phyloP scores from a whole-genome alignment of 2,888 invertebrate species.

The Hanleya hanleyi region DNA sequence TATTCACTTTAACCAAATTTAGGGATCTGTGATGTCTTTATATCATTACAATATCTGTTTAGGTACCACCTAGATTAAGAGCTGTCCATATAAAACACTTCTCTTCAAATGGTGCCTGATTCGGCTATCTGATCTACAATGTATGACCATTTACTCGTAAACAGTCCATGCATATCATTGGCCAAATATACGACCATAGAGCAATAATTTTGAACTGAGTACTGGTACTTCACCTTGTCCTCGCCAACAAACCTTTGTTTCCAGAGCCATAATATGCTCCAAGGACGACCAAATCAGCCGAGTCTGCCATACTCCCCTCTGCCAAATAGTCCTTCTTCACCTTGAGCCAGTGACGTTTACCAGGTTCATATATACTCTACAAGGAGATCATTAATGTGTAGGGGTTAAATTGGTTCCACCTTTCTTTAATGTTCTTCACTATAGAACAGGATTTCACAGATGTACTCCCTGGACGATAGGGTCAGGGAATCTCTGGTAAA shows the following conservation, averaged over 20 bases:
- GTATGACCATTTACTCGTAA: not conserved
- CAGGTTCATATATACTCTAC: constrained; percentile 90
- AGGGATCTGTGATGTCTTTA: too few relatives aligned
- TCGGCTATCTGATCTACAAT: too few relatives aligned
- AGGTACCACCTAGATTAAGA: too few relatives aligned
- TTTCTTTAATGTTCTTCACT: not conserved
- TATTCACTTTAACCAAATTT: too few relatives aligned
- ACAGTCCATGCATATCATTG: not conserved
- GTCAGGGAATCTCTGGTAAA: not conserved
- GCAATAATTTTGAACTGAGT: too few relatives aligned
- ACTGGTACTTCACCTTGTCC: too few relatives aligned
- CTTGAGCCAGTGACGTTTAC: constrained; percentile 96
- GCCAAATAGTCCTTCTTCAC: constrained; percentile 96
- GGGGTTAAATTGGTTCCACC: too few relatives aligned
- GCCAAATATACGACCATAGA: not conserved
- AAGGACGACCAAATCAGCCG: constrained; percentile 92
- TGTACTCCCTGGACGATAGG: not conserved
- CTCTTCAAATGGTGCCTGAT: too few relatives aligned
- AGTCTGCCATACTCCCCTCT: constrained; percentile 95
- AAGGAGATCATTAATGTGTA: too few relatives aligned
- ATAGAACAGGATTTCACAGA: not conserved
- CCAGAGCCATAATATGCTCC: constrained; percentile 98
- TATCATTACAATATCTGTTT: too few relatives aligned
- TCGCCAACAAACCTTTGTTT: constrained; percentile 75
- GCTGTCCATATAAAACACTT: too few relatives aligned